These are phyloP conservation scores for Synanthedon vespiformis DNA, from an alignment of 2,888 invertebrate genomes.

Conservation along the genomic window DNA sequence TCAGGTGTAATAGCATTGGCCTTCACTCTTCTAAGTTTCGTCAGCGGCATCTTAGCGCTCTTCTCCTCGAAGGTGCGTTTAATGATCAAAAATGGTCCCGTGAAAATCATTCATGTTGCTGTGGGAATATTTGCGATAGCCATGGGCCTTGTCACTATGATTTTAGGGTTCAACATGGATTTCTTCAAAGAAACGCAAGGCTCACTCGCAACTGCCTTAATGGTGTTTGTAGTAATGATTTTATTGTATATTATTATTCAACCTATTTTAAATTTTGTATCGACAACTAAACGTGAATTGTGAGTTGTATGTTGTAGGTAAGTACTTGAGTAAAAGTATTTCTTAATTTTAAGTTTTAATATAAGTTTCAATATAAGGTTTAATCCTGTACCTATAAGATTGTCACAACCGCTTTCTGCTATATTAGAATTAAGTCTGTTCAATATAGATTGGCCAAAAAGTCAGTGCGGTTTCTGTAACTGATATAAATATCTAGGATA, in stretches of 20 bases:
- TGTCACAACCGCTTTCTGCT: too few species aligned
- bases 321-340: background rate
- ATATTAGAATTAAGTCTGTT: too few species aligned
- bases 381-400: too few species aligned
- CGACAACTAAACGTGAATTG: slow-evolving; percentile 37
- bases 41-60: slow-evolving; percentile 60
- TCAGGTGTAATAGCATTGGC: slow-evolving; percentile 63
- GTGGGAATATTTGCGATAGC: slow-evolving; percentile 59
- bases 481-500: too few species aligned
- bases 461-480: too few species aligned
- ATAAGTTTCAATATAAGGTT: too few species aligned
- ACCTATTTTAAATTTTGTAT: slow-evolving; percentile 43
- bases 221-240: slow-evolving; percentile 39
- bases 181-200: slow-evolving; percentile 34
- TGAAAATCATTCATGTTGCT: slow-evolving; percentile 64
- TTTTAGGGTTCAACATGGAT: slow-evolving; percentile 53
- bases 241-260: slow-evolving; percentile 43
- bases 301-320: slow-evolving; percentile 44
- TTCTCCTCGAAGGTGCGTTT: slow-evolving; percentile 63
- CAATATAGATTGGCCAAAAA: too few species aligned
- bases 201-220: slow-evolving; percentile 39
- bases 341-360: background rate
- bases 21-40: slow-evolving; percentile 51
- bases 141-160: slow-evolving; percentile 62
- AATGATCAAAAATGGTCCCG: slow-evolving; percentile 51